Evolutionary conservation across 1,140 invertebrate genomes (phyloP).

Genomic region (Zophobas morio): DNA sequence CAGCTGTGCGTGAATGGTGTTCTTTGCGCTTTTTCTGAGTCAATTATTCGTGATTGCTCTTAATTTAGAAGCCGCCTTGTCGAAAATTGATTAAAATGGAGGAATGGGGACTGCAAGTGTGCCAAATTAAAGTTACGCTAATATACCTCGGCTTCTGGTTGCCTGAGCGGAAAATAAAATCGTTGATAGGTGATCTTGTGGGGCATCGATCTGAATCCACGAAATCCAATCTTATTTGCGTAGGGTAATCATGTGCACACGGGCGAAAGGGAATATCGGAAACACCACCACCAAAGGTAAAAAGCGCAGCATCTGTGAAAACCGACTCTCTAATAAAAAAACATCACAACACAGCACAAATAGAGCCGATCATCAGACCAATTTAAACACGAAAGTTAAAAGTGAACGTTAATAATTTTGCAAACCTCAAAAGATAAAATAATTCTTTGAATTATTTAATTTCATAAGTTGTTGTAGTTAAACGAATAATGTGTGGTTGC

Average conservation of each 20-base stretch:
- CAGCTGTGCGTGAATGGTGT: constrained; percentile 13
- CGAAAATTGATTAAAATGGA: constrained; percentile 28
- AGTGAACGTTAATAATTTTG: too few species aligned
- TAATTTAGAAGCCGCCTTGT: constrained; percentile 21
- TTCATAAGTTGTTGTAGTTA: too few species aligned
- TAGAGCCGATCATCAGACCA: neutral
- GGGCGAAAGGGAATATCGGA: constrained; percentile 38
- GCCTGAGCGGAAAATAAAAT: constrained; percentile 51
- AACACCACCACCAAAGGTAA: constrained; percentile 44
- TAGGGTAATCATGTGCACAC: constrained; percentile 48
- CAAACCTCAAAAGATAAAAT: too few species aligned
- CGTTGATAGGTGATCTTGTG: constrained; percentile 50
- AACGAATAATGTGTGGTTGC: too few species aligned
- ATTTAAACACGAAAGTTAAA: neutral
- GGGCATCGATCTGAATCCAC: constrained; percentile 51
- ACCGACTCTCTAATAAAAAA: constrained; percentile 6
- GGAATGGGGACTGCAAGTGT: constrained; percentile 4
- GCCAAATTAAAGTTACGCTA: constrained; percentile 46
- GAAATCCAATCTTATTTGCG: constrained; percentile 50
- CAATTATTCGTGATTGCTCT: constrained; percentile 7
- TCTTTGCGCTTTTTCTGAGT: neutral
- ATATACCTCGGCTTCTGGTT: constrained; percentile 42
- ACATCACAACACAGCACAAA: neutral
- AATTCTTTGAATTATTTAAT: too few species aligned
- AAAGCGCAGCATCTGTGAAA: constrained; percentile 37